Percentiles rank a stretch among this genome's conserved stretches.
These are phyloP conservation scores for Trididemnum nubilum DNA, from an alignment of 23 tunicate species.

Conservation along the genomic window DNA sequence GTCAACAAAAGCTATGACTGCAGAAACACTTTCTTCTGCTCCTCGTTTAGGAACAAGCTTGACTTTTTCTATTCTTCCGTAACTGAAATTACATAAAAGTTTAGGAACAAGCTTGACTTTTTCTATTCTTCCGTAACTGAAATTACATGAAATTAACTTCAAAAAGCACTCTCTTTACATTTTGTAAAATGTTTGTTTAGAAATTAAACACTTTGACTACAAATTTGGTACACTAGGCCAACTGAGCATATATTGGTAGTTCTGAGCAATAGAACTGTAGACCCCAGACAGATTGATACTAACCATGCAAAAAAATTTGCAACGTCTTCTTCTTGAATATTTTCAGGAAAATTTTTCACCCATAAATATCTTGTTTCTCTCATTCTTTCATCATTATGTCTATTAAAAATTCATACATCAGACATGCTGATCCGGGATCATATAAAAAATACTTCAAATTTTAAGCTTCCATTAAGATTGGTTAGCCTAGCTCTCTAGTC, in stretches of 20 bases:
- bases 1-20: slow-evolving; percentile 85
- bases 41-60: slow-evolving; percentile 61
- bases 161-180: too few relatives aligned
- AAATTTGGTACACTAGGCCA: too few relatives aligned
- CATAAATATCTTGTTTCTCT: slow-evolving; percentile 87
- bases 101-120: slow-evolving; percentile 64
- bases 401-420: too few relatives aligned
- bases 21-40: slow-evolving; percentile 46
- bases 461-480: too few relatives aligned
- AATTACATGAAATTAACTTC: too few relatives aligned
- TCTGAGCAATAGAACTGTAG: too few relatives aligned
- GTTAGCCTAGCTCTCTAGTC: too few relatives aligned
- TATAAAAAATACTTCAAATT: too few relatives aligned
- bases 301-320: slow-evolving; percentile 74
- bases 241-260: too few relatives aligned
- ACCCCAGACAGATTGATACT: too few relatives aligned
- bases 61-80: slow-evolving; percentile 80
- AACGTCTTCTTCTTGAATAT: slow-evolving; percentile 66
- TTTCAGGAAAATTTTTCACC: slow-evolving; percentile 82
- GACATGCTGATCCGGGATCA: too few relatives aligned
- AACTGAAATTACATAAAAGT: slow-evolving; percentile 41
- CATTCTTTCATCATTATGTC: slow-evolving; percentile 45
- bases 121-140: slow-evolving; percentile 82
- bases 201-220: too few relatives aligned
- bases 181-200: background rate